Evolutionary conservation across 2,113 vertebrate genomes (phyloP), one percentile per base, ranked within the genome.

Genomic region (Mus spicilegus): DNA sequence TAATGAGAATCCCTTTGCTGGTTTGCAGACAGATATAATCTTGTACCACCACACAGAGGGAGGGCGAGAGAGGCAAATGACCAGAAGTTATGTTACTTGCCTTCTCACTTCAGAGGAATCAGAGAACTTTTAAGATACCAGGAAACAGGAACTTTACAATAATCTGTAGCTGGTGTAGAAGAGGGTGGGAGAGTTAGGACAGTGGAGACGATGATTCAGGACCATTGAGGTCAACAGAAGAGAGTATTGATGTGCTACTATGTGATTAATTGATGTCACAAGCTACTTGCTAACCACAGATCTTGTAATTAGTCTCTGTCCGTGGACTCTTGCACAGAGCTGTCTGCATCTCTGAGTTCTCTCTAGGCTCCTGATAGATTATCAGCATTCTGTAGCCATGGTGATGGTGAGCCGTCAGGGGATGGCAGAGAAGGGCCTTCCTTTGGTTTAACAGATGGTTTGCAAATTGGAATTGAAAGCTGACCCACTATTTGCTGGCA

Each of bases 361-460:
- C 22, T 72, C 17, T 14, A 2, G 22, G 19, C 3, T 78, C 54
- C 28, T 82, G n/a, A 39, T 49, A 46, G 19, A 69, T 33, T 70
- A 87, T 33, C 87, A 78, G n/a, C 56, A 61, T 73, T 95, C 89
- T 51, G 2, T 39, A 65, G 22, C 22, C 36, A 5, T 19, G 49
- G n/a, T 78, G 54, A 82, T 42, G 4, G 26, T 49, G 69, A 24
- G 14, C 8, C 33, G 28, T 65, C 76, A 39, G 42, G 36, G n/a
- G 2, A 46, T 72, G 42, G 46, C 58, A 56, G 61, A 11, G 36
- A 26, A 72, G 8, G 7, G 36, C 39, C 14, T 46, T 75, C 19
- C n/a, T 89, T 88, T 36, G 33, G 10, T 91, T 89, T 42, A 26
- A 88, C 77, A 82, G 88, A 89, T n/a, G 46, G 58, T 54, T 89